Base-by-base conservation (phyloP, 1,140 invertebrate species). In the Streblospio benedicti region DNA sequence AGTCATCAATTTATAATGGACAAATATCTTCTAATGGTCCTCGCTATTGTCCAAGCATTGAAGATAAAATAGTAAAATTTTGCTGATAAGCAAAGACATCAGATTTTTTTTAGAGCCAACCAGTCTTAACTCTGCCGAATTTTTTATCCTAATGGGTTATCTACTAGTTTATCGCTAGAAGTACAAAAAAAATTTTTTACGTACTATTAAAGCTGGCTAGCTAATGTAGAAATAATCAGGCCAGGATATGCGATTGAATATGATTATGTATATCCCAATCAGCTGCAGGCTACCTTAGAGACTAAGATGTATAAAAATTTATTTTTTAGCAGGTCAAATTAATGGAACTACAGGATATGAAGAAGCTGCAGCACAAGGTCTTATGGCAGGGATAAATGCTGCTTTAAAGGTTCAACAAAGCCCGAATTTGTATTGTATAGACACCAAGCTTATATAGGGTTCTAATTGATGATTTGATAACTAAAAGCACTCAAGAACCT, bases 281-380 rank as follows among this genome's bases (percentile, higher is more conserved):
- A 93, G 79, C 69, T 93, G 23, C 83, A 79, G 41, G 77, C 80
- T n/a, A 82, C 83, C 18, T 75, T 93, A 27, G 88, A 94, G 76
- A 90, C 90, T 0, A 85, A 85, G 67, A 81, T 80, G 67, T 80
- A 93, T 27, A 59, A 75, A 2, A 82, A 84, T 27, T 75, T 93
- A 4, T 93, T 86, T 74, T 82, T 93, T 60, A n/a, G 91, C 91
- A 59, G 91, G 91, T 0, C 91, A 93, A 78, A 90, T 93, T 44
- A 93, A 93, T 80, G 90, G 90, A 2, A 93, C 91, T 9, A 93
- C 90, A 5, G 90, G 90, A 1, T 93, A 93, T 74, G 90, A 93
- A 80, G 90, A 93, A 77, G 91, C 90, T 27, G 91, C 90, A 4
- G 86, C 87, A 1, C 91, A 93, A 76, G 90, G 91, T 28, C 82